Base-by-base conservation (phyloP, 2,888 invertebrate species). In the Ectemnius lituratus region DNA sequence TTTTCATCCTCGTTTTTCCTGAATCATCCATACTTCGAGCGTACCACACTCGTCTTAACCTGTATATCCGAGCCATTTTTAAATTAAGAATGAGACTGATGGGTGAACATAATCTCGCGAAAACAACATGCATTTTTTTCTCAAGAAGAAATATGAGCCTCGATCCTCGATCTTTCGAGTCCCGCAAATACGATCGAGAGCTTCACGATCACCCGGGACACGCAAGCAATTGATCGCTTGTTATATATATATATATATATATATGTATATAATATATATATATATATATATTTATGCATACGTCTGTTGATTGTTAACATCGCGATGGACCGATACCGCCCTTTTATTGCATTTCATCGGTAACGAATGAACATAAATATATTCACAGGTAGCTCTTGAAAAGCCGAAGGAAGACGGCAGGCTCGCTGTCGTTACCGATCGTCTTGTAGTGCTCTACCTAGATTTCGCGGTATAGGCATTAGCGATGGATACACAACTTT, bases 321-420 rank as follows among this genome's bases (percentile, higher is more conserved):
- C 79, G 73, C 67, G 70, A 75, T 72, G 73, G 74, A 69, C 27
- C 68, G 70, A 69, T 73, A 67, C 70, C 81, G 74, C 72, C 13
- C 23, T 58, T 67, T 58, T 58, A 56, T 81, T 82, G 82, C 82
- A 82, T 82, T 82, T 82, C 70, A 74, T 75, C 77, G 71, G 73
- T 75, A 67, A 75, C 67, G 63, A 60, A 73, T 76, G 18, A 27
- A 66, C n/a, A 67, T 45, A 23, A 23, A 23, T 23, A 23, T 23
- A 23, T 23, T 23, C 23, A 23, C 23, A 23, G 37, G 63, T n/a
- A n/a, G 46, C 46, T 2, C 14, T 61, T 52, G 58, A 46, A 13
- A 13, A 8, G 49, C 52, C n/a, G 71, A 27, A 49, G 45, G 58
- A 47, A 61, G 20, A 63, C 58, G 16, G 45, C 27, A 13, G 45